phyloP scores from a whole-genome alignment of 2,797 vertebrate genomes.

The Xiphorhynchus erythropygius region DNA sequence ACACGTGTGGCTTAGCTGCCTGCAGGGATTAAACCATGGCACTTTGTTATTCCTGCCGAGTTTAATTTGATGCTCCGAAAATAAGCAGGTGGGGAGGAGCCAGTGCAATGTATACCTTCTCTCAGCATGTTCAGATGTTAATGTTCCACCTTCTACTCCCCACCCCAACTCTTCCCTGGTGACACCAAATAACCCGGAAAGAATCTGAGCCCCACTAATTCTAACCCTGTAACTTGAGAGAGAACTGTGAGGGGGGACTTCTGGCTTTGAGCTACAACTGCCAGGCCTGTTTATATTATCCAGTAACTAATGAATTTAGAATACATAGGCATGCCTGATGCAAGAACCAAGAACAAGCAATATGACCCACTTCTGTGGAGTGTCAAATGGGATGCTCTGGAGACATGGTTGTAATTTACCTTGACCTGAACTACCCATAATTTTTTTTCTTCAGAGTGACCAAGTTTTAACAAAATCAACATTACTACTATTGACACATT shows the following conservation, averaged over 20 bases:
- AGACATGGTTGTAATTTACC: not conserved
- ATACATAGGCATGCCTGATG: not conserved
- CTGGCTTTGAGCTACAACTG: not conserved
- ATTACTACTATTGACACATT: not conserved
- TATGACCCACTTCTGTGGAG: not conserved
- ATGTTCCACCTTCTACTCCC: not conserved
- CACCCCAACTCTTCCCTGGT: not conserved
- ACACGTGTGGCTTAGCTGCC: not conserved
- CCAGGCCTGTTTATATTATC: not conserved
- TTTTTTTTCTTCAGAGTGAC: not conserved
- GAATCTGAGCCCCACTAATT: not conserved
- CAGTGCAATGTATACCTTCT: not conserved
- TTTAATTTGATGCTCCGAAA: not conserved
- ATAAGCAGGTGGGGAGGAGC: not conserved
- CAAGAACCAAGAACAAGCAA: not conserved
- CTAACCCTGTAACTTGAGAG: not conserved
- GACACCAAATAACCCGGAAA: not conserved
- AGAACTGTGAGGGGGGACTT: not conserved
- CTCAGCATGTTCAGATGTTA: not conserved
- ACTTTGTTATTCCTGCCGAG: not conserved
- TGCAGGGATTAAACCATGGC: not conserved
- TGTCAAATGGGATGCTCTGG: not conserved
- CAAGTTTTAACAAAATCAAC: not conserved
- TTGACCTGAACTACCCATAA: not conserved
- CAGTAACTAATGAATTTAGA: not conserved